A percentile compares a stretch with the other conserved stretches of the same genome.
These are phyloP conservation scores for Apocrypta bakeri DNA, from an alignment of 1,140 invertebrate species.

Conservation along the genomic window DNA sequence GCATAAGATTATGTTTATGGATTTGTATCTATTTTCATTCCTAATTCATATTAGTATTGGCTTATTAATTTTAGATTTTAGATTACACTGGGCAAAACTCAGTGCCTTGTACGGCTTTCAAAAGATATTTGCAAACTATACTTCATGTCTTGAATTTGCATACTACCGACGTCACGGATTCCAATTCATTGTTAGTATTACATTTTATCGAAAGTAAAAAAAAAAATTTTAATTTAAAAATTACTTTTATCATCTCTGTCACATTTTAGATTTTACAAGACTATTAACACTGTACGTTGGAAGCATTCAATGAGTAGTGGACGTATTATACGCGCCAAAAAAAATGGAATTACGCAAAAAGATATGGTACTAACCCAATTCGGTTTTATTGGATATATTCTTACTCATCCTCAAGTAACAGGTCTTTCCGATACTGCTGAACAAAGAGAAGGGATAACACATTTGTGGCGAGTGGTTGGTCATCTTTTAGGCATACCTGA, in stretches of 20 bases:
- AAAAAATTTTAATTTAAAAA: too few relatives aligned
- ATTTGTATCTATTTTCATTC: too few relatives aligned
- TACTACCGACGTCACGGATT: slow-evolving; percentile 75
- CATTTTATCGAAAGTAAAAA: background rate
- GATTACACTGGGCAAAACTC: slow-evolving; percentile 78
- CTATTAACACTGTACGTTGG: slow-evolving; percentile 77
- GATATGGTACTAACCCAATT: slow-evolving; percentile 89
- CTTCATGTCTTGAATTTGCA: slow-evolving; percentile 82
- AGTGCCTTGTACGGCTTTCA: slow-evolving; percentile 78
- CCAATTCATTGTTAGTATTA: slow-evolving; percentile 72
- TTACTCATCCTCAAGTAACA: slow-evolving; percentile 78
- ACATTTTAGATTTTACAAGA: slow-evolving; percentile 71
- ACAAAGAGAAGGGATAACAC: slow-evolving; percentile 80
- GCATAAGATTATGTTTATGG: too few relatives aligned
- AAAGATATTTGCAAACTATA: slow-evolving; percentile 80
- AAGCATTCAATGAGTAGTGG: slow-evolving; percentile 76
- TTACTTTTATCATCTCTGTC: too few relatives aligned
- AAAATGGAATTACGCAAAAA: slow-evolving; percentile 76
- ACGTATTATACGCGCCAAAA: slow-evolving; percentile 61
- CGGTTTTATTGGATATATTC: slow-evolving; percentile 84
- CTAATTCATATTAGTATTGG: too few relatives aligned
- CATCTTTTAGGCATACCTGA: slow-evolving; percentile 86
- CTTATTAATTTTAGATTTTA: slow-evolving; percentile 71
- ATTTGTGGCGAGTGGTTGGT: slow-evolving; percentile 88
- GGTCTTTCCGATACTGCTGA: slow-evolving; percentile 74